Conservation (phyloP, 2,888 invertebrate genomes). For the Branchinecta sandiegonensis region DNA sequence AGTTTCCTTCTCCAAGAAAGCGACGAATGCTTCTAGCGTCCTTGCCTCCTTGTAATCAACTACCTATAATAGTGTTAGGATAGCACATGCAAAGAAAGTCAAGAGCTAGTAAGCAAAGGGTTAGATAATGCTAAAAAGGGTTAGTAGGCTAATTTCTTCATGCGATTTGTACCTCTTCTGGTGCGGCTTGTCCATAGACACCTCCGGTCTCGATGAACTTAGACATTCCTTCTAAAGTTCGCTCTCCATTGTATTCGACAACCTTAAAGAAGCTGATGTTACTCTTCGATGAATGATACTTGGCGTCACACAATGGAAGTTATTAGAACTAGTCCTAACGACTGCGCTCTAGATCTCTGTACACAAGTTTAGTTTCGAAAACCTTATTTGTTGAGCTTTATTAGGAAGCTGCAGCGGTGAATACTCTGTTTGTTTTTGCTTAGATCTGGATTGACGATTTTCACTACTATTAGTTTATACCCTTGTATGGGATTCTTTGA, state of each 20-base stretch:
- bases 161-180: constrained; percentile 35
- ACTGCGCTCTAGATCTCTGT: no score
- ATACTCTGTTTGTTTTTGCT: no score
- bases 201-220: constrained; percentile 91
- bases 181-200: constrained; percentile 52
- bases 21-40: constrained; percentile 35
- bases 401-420: no score
- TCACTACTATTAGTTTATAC: no score
- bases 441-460: no score
- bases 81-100: constrained; percentile 22
- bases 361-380: no score
- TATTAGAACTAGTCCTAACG: no score
- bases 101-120: constrained; percentile 17
- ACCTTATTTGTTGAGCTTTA: no score
- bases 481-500: no score
- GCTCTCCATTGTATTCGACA: constrained; percentile 86
- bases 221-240: constrained; percentile 78
- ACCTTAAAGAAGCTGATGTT: constrained; percentile 33
- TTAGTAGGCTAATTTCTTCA: neutral
- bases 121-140: constrained; percentile 1
- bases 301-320: no score
- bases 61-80: constrained; percentile 29
- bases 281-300: no score
- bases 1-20: constrained; percentile 35
- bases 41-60: constrained; percentile 36